Evolutionary conservation across 2,888 invertebrate species (phyloP).

Genomic region (Melanotus villosus): DNA sequence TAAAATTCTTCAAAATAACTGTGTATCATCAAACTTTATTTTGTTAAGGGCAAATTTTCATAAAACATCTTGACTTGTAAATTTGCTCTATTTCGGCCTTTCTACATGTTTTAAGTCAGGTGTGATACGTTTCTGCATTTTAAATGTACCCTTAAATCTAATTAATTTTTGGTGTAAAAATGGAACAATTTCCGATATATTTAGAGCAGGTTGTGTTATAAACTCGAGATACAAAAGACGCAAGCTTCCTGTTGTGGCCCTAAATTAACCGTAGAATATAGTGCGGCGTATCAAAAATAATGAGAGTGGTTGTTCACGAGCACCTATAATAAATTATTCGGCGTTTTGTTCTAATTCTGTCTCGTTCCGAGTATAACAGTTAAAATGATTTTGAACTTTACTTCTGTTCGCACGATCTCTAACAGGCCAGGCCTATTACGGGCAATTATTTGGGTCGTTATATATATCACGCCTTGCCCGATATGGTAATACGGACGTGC

Average conservation of each 20-base stretch:
- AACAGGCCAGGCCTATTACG: constrained; percentile 64
- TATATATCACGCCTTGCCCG: constrained; percentile 66
- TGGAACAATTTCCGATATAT: too few species aligned
- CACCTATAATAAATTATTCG: constrained; percentile 26
- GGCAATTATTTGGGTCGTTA: constrained; percentile 67
- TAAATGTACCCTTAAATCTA: too few species aligned
- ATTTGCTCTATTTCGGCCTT: too few species aligned
- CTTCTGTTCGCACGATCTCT: constrained; percentile 64
- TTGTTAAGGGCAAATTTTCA: too few species aligned
- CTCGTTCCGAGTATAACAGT: constrained; percentile 31
- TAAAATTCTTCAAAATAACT: too few species aligned
- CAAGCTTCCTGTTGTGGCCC: neutral
- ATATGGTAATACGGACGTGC: constrained; percentile 64
- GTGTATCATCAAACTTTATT: too few species aligned
- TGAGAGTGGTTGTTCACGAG: constrained; percentile 18
- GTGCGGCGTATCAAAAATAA: constrained; percentile 2
- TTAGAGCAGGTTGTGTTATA: too few species aligned
- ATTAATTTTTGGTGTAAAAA: too few species aligned
- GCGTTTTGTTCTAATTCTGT: constrained; percentile 25
- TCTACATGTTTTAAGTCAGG: too few species aligned
- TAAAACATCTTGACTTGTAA: too few species aligned
- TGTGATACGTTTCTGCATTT: too few species aligned
- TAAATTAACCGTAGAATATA: constrained; percentile 4
- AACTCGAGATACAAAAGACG: too few species aligned
- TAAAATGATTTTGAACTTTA: constrained; percentile 43